phyloP scores from a whole-genome alignment of 2,888 invertebrate species.

The Neuroscelio doddi region DNA sequence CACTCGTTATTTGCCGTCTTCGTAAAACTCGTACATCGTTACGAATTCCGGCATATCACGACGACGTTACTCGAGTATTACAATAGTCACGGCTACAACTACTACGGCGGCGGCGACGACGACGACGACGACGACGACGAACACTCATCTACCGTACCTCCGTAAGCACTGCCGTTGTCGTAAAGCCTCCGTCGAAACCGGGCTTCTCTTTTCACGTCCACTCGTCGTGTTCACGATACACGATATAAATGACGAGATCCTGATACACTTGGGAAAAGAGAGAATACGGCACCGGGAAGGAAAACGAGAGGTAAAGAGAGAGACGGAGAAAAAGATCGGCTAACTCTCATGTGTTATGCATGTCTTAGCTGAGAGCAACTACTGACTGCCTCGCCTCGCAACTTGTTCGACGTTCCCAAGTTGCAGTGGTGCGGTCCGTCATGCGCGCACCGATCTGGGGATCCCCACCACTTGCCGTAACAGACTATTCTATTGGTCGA shows the following conservation, averaged over 20 bases:
- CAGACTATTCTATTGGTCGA: conserved; percentile 66
- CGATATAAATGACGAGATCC: conserved; percentile 40
- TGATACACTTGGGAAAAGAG: conserved; percentile 13
- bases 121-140: conserved; percentile 15
- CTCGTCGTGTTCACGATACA: conserved; percentile 44
- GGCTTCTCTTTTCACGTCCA: conserved; percentile 36
- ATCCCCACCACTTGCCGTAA: conserved; percentile 69
- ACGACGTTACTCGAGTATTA: conserved; percentile 14
- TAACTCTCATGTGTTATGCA: conserved; percentile 78
- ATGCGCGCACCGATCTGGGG: conserved; percentile 63
- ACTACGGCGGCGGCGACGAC: neutral
- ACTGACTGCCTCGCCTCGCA: conserved; percentile 71
- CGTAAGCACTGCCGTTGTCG: conserved; percentile 32
- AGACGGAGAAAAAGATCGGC: conserved; percentile 61
- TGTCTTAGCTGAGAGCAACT: conserved; percentile 76
- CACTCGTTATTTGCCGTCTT: conserved; percentile 11
- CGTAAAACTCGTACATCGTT: conserved; percentile 16
- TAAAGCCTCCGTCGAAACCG: conserved; percentile 16
- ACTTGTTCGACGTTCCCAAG: conserved; percentile 67
- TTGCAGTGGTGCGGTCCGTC: conserved; percentile 58
- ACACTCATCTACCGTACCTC: conserved; percentile 43
- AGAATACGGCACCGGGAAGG: conserved; percentile 45
- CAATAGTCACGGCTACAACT: neutral
- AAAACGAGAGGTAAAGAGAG: conserved; percentile 46
- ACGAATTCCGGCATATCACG: conserved; percentile 15